Evolutionary conservation across 2,888 invertebrate species (phyloP), one percentile per base, ranked within the genome.

Genomic region (Mystacides longicornis): DNA sequence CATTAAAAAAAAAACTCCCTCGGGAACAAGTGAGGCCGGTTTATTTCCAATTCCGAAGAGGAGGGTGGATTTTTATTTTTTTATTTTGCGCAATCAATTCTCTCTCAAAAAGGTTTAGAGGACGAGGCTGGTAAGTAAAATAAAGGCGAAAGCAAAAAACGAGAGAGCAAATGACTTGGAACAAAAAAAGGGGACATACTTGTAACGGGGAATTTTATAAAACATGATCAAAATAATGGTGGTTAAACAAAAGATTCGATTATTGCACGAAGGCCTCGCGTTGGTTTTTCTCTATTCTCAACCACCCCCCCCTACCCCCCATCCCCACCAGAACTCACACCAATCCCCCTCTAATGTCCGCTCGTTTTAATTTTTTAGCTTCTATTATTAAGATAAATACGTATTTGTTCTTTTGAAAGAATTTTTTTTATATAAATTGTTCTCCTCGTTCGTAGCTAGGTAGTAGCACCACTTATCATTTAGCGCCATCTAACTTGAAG

Each of bases 11-110:
- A 23, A 23, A 37, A 18, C 21, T 21, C 52, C 56, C 52, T 33
- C 42, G 37, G 37, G 37, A 37, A 37, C 37, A 16, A 16, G 21
- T 31, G 52, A 51, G 31, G 49, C 51, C 56, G 42, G 56, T 53
- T 53, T 52, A 55, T 49, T 55, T 50, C 45, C 55, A 58, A 58
- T 58, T 58, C 45, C 21, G 23, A 19, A 23, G n/a, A 55, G 20
- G 46, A n/a, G 43, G 54, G 43, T 27, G 23, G 43, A 51, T 50
- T 23, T 45, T 20, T 20, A 49, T 20, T 54, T 42, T 54, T 54
- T 49, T 5, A 19, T 55, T 51, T 23, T 19, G n/a, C 52, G 52
- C 46, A 45, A 52, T 52, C 52, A 52, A 45, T 50, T 20, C 52
- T 20, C 14, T 7, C 31, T 27, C 3, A 27, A 31, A 52, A 47